Evolutionary conservation across 2,888 invertebrate genomes (phyloP).

Genomic region (Agonopterix alstromeriana): DNA sequence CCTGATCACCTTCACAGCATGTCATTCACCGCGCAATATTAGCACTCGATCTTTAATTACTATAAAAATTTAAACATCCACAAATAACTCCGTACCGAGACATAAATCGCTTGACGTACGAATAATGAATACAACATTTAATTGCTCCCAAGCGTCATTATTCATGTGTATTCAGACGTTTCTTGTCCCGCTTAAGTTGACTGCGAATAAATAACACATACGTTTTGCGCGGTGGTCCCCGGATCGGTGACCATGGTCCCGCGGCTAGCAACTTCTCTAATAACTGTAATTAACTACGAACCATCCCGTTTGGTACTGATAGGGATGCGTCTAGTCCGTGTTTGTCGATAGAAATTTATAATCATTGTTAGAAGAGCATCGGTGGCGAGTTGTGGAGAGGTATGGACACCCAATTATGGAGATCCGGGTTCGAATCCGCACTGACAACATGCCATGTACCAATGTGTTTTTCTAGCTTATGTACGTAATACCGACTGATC

Average conservation of each 20-base stretch:
- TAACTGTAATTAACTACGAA: constrained; percentile 61
- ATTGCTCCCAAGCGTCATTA: constrained; percentile 30
- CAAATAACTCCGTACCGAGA: no score
- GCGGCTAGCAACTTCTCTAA: constrained; percentile 48
- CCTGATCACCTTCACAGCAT: neutral
- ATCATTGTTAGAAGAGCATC: no score
- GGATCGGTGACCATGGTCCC: constrained; percentile 46
- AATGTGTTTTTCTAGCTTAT: no score
- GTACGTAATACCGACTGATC: no score
- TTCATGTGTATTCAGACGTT: constrained; percentile 25
- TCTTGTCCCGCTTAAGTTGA: constrained; percentile 3
- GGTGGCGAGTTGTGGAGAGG: no score
- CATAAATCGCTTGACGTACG: no score
- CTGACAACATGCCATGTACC: no score
- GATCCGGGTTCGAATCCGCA: no score
- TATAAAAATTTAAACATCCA: no score
- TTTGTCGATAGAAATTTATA: neutral
- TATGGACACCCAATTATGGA: no score
- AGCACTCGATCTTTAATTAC: neutral
- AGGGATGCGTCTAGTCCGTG: neutral
- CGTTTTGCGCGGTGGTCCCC: constrained; percentile 38
- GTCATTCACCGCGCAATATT: neutral
- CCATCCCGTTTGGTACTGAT: constrained; percentile 37
- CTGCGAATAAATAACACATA: constrained; percentile 27
- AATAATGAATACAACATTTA: constrained; percentile 14